A percentile compares a stretch with the other conserved stretches of the same genome.
Evolutionary conservation across 2,113 vertebrate species (phyloP).

Genomic region (Crotalus tigris): DNA sequence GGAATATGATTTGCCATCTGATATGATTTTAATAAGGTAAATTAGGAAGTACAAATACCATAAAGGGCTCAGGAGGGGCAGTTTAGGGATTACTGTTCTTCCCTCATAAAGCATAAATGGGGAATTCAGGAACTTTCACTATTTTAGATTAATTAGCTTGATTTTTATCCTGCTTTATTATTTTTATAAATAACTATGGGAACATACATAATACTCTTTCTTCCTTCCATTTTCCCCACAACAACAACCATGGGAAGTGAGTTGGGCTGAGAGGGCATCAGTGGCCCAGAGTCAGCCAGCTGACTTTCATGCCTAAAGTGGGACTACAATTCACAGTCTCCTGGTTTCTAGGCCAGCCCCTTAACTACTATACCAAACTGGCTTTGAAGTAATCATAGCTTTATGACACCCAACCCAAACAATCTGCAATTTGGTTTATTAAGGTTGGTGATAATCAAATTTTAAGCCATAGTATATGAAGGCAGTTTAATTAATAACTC

Average conservation of each 20-base stretch:
- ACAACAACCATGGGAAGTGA: background rate
- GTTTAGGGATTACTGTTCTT: background rate
- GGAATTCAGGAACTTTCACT: background rate
- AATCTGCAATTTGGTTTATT: background rate
- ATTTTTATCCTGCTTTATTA: background rate
- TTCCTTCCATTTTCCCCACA: background rate
- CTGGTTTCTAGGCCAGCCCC: background rate
- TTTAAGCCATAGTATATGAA: background rate
- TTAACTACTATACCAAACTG: background rate
- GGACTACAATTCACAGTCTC: background rate
- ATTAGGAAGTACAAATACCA: background rate
- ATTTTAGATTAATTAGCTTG: background rate
- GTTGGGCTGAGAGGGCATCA: background rate
- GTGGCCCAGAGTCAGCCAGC: background rate
- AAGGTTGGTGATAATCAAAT: background rate
- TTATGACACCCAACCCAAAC: background rate
- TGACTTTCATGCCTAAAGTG: background rate
- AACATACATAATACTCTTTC: background rate
- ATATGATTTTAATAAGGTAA: background rate
- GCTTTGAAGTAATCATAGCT: background rate
- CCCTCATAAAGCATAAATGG: background rate
- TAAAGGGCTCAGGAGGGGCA: background rate
- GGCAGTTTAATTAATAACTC: background rate
- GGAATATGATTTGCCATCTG: background rate
- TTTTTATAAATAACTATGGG: background rate